phyloP scores from a whole-genome alignment of 2,888 invertebrate species.

The Platycheirus albimanus region DNA sequence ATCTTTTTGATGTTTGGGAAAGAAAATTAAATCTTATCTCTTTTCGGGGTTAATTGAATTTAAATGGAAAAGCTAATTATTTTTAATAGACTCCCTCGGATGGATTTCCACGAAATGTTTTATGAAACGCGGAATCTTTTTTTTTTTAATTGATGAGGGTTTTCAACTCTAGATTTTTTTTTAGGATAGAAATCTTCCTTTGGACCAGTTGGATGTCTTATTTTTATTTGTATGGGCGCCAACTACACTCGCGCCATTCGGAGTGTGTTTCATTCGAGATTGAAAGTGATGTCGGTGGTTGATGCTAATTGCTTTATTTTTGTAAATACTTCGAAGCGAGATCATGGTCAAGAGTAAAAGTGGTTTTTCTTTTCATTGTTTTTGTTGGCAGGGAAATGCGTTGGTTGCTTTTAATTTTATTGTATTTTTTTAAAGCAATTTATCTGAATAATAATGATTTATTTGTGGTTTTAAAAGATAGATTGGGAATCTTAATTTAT shows the following conservation, averaged over 20 bases:
- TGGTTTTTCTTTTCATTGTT: constrained; percentile 10
- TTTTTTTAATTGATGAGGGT: constrained; percentile 2
- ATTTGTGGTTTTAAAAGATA: background rate
- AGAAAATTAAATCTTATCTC: constrained; percentile 45
- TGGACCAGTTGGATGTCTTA: constrained; percentile 1
- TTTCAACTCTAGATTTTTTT: constrained; percentile 18
- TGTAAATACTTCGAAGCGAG: constrained; percentile 23
- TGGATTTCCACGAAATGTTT: background rate
- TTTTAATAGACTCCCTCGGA: background rate
- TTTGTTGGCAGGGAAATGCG: constrained; percentile 7
- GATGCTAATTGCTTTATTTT: constrained; percentile 43
- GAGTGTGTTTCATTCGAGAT: constrained; percentile 19
- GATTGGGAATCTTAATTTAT: no score
- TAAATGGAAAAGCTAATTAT: constrained; percentile 60
- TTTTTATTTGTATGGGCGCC: constrained; percentile 18
- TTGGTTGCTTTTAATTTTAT: constrained; percentile 3
- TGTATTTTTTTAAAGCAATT: background rate
- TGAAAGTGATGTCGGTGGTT: constrained; percentile 35
- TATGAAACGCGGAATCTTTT: constrained; percentile 6
- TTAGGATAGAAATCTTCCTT: background rate
- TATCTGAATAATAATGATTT: constrained; percentile 35
- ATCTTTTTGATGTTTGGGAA: background rate
- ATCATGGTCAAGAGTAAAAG: constrained; percentile 58
- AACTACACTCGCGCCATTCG: background rate
- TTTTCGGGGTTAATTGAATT: constrained; percentile 45